These are phyloP conservation scores for Portevinia maculata DNA, from an alignment of 2,888 invertebrate species.

Conservation along the genomic window DNA sequence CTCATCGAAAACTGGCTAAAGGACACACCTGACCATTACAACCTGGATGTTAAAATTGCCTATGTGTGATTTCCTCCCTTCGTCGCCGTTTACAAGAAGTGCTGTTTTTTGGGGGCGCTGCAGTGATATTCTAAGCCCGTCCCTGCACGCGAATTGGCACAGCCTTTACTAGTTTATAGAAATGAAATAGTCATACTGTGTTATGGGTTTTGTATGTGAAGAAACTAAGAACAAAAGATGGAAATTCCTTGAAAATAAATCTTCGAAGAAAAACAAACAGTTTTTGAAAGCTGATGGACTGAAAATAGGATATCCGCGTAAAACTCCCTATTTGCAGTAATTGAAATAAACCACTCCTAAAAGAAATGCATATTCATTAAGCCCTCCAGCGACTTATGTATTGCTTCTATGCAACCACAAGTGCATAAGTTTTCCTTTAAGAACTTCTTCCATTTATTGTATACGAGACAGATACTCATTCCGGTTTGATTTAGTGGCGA, in stretches of 20 bases:
- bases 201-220: constrained; percentile 25
- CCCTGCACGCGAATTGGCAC: too few species aligned
- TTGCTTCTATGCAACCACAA: constrained; percentile 13
- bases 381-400: neutral
- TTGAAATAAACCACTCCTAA: constrained; percentile 1
- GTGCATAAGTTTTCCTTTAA: neutral
- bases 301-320: neutral
- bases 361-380: constrained; percentile 39
- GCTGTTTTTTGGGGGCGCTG: too few species aligned
- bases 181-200: too few species aligned
- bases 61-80: too few species aligned
- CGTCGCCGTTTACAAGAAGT: too few species aligned
- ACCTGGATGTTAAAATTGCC: too few species aligned
- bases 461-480: constrained; percentile 46
- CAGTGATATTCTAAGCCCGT: too few species aligned
- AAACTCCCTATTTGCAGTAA: neutral
- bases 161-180: too few species aligned
- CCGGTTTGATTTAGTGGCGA: constrained; percentile 56
- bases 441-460: constrained; percentile 31
- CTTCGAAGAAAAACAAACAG: constrained; percentile 18
- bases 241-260: constrained; percentile 42
- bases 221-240: constrained; percentile 34
- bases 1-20: too few species aligned
- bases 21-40: too few species aligned
- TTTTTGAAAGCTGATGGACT: neutral